phyloP scores from a whole-genome alignment of 2,113 vertebrate species.

The Fulica atra region DNA sequence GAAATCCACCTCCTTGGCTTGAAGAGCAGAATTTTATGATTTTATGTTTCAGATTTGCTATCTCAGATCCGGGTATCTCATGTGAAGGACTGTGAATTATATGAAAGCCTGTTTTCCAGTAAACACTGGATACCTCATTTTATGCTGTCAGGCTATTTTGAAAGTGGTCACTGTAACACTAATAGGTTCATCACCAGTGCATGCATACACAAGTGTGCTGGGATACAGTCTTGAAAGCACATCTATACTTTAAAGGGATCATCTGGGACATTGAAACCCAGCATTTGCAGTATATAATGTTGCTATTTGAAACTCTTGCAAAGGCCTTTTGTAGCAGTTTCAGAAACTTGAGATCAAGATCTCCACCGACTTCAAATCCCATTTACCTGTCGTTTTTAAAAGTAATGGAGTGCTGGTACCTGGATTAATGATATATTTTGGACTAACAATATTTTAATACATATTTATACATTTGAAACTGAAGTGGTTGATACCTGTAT shows the following conservation, averaged over 20 bases:
- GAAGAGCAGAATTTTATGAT: not conserved
- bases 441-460: not conserved
- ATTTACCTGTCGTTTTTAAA: not conserved
- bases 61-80: not conserved
- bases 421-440: not conserved
- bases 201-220: rapidly evolving
- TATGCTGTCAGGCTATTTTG: not conserved
- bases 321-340: not conserved
- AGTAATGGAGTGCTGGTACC: not conserved
- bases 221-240: not conserved
- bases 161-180: not conserved
- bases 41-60: not conserved
- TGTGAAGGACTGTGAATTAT: rapidly evolving
- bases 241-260: not conserved
- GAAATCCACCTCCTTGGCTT: not conserved
- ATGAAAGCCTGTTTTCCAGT: not conserved
- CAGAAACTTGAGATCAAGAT: not conserved
- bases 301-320: not conserved
- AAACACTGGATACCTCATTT: not conserved
- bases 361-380: rapidly evolving
- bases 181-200: not conserved
- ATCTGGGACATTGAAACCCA: not conserved
- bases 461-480: not conserved
- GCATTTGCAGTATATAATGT: not conserved
- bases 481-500: not conserved